Evolutionary conservation across 2,797 vertebrate genomes (phyloP).

Genomic region (Typhlichthys subterraneus): DNA sequence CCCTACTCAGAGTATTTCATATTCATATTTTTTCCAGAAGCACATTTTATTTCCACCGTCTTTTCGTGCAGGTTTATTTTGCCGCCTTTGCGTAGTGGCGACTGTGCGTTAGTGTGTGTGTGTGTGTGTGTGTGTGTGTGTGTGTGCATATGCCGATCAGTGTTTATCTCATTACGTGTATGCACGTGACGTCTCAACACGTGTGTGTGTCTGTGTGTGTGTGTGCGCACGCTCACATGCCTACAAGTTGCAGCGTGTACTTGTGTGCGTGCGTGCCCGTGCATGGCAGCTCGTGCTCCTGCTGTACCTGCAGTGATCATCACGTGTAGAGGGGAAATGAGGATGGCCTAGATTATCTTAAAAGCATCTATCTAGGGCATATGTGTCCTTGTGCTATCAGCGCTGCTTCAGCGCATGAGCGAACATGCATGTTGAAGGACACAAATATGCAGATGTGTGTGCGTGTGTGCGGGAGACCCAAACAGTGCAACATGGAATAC

Average conservation of each 20-base stretch:
- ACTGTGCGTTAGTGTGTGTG: neutral
- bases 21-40: constrained; percentile 54
- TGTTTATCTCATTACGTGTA: neutral
- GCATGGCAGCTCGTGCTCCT: constrained; percentile 1
- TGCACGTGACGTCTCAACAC: neutral
- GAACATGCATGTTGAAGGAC: constrained; percentile 35
- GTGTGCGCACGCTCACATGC: constrained; percentile 19
- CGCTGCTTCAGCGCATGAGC: constrained; percentile 55
- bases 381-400: constrained; percentile 63
- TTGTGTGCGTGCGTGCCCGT: constrained; percentile 13
- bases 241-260: constrained; percentile 13
- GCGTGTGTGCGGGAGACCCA: constrained; percentile 3
- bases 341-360: constrained; percentile 76
- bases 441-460: constrained; percentile 9
- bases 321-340: constrained; percentile 66
- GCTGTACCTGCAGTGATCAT: constrained; percentile 65
- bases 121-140: neutral
- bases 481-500: constrained; percentile 8
- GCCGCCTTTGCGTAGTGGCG: constrained; percentile 8
- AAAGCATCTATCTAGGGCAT: constrained; percentile 71
- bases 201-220: constrained; percentile 10
- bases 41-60: constrained; percentile 16
- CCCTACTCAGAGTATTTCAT: constrained; percentile 32
- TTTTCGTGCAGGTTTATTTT: constrained; percentile 40
- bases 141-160: neutral